phyloP scores from a whole-genome alignment of 2,797 vertebrate genomes.

The Sebastes paucispinis region DNA sequence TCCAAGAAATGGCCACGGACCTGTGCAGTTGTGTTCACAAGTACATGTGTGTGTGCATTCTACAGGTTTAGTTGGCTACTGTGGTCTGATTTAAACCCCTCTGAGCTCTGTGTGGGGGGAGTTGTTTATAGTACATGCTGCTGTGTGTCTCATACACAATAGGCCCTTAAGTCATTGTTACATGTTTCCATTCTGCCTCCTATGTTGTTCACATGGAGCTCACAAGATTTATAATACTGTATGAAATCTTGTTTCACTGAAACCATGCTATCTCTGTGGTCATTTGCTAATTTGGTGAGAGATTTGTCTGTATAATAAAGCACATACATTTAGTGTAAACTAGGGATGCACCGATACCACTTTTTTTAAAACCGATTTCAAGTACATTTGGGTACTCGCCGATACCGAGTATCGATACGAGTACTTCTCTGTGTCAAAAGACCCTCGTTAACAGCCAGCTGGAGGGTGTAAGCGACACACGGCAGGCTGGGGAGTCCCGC shows the following conservation, averaged over 20 bases:
- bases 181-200: not conserved
- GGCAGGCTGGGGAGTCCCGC: too few species aligned
- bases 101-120: not conserved
- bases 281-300: not conserved
- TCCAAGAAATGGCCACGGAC: slow-evolving; percentile 3
- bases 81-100: slow-evolving; percentile 13
- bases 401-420: too few species aligned
- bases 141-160: not conserved
- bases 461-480: too few species aligned
- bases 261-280: not conserved
- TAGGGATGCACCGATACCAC: too few species aligned
- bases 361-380: too few species aligned
- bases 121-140: not conserved
- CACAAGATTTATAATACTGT: not conserved
- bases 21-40: not conserved
- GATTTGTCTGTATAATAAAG: not conserved
- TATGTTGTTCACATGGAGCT: not conserved
- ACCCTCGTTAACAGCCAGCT: too few species aligned
- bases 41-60: not conserved
- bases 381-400: too few species aligned
- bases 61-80: not conserved
- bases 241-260: not conserved
- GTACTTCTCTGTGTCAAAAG: too few species aligned
- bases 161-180: not conserved
- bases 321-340: not conserved